phyloP scores from a whole-genome alignment of 2,888 invertebrate genomes.

The Drosophila buzzatii region DNA sequence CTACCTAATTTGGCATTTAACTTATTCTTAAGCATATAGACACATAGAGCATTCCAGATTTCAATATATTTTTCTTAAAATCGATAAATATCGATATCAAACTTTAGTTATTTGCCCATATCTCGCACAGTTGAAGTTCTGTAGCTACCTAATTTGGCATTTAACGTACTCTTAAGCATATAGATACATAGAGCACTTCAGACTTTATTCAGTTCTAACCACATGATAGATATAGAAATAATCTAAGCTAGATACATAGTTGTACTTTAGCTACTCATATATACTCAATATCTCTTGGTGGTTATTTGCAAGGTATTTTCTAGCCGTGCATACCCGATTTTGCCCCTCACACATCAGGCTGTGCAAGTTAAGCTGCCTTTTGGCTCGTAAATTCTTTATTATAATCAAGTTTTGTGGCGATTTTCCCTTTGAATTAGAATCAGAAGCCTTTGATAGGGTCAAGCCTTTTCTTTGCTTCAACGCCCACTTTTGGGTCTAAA shows the following conservation, averaged over 20 bases:
- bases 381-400: slow-evolving; percentile 53
- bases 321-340: background rate
- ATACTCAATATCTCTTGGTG: background rate
- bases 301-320: background rate
- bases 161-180: too few species aligned
- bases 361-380: slow-evolving; percentile 21
- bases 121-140: background rate
- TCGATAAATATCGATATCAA: background rate
- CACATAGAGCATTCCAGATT: background rate
- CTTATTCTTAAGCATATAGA: too few species aligned
- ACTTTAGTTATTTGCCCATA: background rate
- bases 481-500: slow-evolving; percentile 29
- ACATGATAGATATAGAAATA: background rate
- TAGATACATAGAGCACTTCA: background rate
- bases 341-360: slow-evolving; percentile 12
- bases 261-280: background rate
- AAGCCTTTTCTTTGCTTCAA: slow-evolving; percentile 9
- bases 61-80: background rate
- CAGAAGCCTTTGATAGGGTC: background rate
- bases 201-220: background rate
- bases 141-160: too few species aligned
- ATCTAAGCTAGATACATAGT: background rate
- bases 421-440: background rate
- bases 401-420: slow-evolving; percentile 22
- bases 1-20: too few species aligned